Evolutionary conservation across 2,113 vertebrate genomes (phyloP), one percentile per base, ranked within the genome.

Genomic region (Lagenorhynchus albirostris): DNA sequence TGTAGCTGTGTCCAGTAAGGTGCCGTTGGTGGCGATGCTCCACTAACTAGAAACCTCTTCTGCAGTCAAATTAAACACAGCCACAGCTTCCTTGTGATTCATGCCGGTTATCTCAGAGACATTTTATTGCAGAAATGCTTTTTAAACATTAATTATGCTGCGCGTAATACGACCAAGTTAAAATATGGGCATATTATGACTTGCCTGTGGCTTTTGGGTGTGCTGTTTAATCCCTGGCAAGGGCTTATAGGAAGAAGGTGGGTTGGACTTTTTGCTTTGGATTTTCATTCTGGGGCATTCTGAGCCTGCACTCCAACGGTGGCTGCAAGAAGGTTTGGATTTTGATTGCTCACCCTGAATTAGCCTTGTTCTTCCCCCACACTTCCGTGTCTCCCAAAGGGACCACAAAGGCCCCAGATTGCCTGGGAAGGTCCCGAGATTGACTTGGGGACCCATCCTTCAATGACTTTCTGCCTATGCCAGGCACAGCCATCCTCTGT

Each of bases 121-220:
- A 33, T 89, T 97, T 97, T 94, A 96, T 65, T 90, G 89, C 76
- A 95, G 95, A 98, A 97, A 81, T 92, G 83, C 90, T 90, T 94
- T 97, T 96, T 95, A 96, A 98, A 95, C 90, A 93, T 96, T 97
- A 96, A 97, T 97, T 96, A 97, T 29, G 47, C 53, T 60, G 58
- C 83, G 62, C 70, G 92, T 71, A 93, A 90, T 97, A 74, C 12
- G 29, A 93, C 82, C 70, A 74, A 95, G 93, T 95, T 97, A 93
- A 97, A 97, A 96, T 96, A 74, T 85, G 50, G 86, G 73, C 2
- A 0, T 88, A 81, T 96, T 95, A 96, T 92, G 82, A 80, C 95
- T 95, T 84, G 79, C 94, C 68, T 97, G 74, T 97, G 94, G 73
- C 82, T 96, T 91, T 93, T 20, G 62, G 68, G 67, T 87, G 0